phyloP scores from a whole-genome alignment of 2,797 vertebrate species.

The Sternarchorhynchus goeldii region DNA sequence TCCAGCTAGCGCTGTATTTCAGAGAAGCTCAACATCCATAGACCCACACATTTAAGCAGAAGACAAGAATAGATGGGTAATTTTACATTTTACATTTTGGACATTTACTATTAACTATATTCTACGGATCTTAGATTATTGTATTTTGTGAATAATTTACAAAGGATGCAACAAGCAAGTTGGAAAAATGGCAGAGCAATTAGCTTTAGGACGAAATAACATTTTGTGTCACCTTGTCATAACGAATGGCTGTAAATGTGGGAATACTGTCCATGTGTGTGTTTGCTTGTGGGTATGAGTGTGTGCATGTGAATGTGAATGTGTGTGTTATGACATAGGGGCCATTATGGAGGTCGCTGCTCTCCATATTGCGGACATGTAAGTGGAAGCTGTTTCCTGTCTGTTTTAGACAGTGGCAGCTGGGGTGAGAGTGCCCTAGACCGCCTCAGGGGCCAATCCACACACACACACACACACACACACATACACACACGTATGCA shows the following conservation, averaged over 20 bases:
- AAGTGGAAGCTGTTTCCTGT: conserved; percentile 69
- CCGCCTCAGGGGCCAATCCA: conserved; percentile 58
- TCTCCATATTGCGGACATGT: conserved; percentile 67
- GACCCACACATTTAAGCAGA: conserved; percentile 37
- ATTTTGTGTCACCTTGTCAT: neutral
- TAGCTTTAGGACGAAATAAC: neutral
- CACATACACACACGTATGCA: conserved; percentile 33
- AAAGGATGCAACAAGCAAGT: neutral
- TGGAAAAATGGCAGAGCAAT: neutral
- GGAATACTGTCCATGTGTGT: conserved; percentile 4
- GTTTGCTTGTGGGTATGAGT: conserved; percentile 21
- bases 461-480: conserved; percentile 50
- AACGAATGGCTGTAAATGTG: neutral
- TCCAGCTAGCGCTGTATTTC: conserved; percentile 40
- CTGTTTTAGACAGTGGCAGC: conserved; percentile 65
- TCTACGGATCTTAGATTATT: neutral
- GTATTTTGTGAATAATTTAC: conserved; percentile 8
- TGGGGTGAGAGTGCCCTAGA: conserved; percentile 62
- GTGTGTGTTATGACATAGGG: conserved; percentile 64
- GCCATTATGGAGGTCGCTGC: conserved; percentile 57
- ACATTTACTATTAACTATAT: conserved; percentile 2
- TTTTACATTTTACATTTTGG: conserved; percentile 4
- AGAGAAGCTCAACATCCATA: conserved; percentile 35
- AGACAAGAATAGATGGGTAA: conserved; percentile 8
- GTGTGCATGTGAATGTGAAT: conserved; percentile 27